Base-by-base conservation (phyloP, 2,113 vertebrate species). In the Narcine bancroftii region DNA sequence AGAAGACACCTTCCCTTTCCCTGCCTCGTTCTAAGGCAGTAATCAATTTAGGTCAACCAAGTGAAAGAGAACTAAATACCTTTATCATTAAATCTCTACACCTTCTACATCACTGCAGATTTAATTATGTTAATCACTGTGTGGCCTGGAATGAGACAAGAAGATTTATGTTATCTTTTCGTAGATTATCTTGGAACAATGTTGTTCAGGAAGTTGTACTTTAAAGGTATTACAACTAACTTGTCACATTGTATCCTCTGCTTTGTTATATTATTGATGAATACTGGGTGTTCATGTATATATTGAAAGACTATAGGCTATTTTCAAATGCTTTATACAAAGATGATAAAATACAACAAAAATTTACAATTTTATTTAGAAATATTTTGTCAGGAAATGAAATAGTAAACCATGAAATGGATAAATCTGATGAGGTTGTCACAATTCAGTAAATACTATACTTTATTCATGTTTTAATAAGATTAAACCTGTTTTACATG, bases 211-310 rank as follows among this genome's bases (percentile, higher is more conserved):
- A 87, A 87, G 33, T 87, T 87, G 19, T 87, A 63, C 81, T 56
- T 60, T 33, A 33, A 63, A 53, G 2, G 53, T 87, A 53, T 19
- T 60, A 36, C 5, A 60, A 87, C n/a, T 33, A 60, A 63, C 60
- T 87, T 87, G 53, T 36, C n/a, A 87, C 60, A 87, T 87, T 87
- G 81, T 60, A 53, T 87, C n/a, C 56, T 87, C 53, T 60, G 36
- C 33, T 36, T 53, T 87, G 60, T 87, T 13, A 60, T 63, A 87
- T 87, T 63, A 87, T 87, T 60, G 56, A 36, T 33, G 33, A 60
- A n/a, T 87, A 87, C 81, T 87, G 53, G 53, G 21, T 60, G 50
- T 60, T 85, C 81, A 36, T 85, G n/a, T 60, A 56, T 6, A 56
- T 36, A 56, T 29, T 56, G 47, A 6, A 85, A 85, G 13, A 36